These are phyloP conservation scores for Microhierax caerulescens DNA, from an alignment of 2,797 vertebrate genomes.

Conservation along the genomic window DNA sequence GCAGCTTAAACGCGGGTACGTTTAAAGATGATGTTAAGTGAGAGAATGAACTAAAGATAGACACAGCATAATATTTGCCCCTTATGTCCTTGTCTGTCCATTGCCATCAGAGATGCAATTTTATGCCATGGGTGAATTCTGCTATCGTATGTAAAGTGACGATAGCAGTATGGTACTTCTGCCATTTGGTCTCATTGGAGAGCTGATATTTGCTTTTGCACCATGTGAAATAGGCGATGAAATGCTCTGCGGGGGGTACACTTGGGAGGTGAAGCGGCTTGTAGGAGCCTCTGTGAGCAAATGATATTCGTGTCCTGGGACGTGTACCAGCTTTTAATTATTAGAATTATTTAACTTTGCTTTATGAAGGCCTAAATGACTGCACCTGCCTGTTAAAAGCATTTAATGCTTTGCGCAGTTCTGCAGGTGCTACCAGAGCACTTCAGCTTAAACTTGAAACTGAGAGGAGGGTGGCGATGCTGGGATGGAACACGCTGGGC, in stretches of 20 bases:
- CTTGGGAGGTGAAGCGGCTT: not conserved
- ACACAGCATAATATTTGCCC: not conserved
- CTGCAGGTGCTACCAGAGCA: not conserved
- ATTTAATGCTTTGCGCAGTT: not conserved
- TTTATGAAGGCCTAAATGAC: not conserved
- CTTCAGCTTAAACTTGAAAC: not conserved
- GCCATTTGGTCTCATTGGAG: not conserved
- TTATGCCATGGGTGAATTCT: not conserved
- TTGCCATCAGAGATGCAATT: not conserved
- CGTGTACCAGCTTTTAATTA: not conserved
- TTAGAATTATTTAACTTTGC: not conserved
- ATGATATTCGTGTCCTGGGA: not conserved
- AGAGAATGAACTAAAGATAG: not conserved
- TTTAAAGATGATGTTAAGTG: not conserved
- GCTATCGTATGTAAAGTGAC: accelerated
- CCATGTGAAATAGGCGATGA: not conserved
- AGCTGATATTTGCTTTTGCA: not conserved
- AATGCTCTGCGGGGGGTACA: not conserved
- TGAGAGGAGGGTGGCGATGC: not conserved
- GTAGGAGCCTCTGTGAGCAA: not conserved
- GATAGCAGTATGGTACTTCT: not conserved
- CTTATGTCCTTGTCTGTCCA: not conserved
- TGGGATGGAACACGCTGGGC: not conserved
- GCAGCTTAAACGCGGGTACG: not conserved
- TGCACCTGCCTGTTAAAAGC: not conserved